phyloP scores from a whole-genome alignment of 2,113 vertebrate species.

The Mastomys natalensis region DNA sequence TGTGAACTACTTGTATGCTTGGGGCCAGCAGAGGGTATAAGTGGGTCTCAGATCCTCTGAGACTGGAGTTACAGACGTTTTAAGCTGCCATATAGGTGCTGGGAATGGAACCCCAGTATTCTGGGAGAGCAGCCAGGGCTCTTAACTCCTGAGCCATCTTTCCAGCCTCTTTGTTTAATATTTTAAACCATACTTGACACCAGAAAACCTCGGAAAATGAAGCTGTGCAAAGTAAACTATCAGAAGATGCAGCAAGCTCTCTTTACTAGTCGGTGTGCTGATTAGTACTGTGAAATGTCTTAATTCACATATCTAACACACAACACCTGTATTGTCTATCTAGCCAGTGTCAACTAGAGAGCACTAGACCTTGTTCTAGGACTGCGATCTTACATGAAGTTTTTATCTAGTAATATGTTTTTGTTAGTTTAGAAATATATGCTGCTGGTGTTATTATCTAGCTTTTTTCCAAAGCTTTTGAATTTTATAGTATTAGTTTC shows the following conservation, averaged over 20 bases:
- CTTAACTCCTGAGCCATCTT: background rate
- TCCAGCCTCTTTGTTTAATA: background rate
- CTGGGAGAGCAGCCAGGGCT: background rate
- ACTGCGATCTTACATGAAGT: background rate
- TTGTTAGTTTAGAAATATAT: constrained; percentile 44
- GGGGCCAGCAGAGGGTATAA: background rate
- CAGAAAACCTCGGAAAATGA: background rate
- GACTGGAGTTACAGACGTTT: background rate
- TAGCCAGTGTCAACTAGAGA: background rate
- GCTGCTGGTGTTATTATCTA: background rate
- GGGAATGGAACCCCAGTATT: background rate
- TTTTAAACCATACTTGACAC: background rate
- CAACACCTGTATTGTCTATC: background rate
- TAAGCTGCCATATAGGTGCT: background rate
- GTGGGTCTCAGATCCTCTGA: background rate
- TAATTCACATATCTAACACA: constrained; percentile 21
- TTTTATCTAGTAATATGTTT: constrained; percentile 8
- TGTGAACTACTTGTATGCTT: background rate
- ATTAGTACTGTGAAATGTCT: background rate
- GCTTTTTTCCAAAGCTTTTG: constrained; percentile 28
- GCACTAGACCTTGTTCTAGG: background rate
- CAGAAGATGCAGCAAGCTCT: background rate
- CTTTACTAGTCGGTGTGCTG: background rate
- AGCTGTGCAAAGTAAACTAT: background rate
- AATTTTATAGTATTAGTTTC: background rate